Evolutionary conservation across 1,140 invertebrate genomes (phyloP).

Genomic region (Sesamia nonagrioides): DNA sequence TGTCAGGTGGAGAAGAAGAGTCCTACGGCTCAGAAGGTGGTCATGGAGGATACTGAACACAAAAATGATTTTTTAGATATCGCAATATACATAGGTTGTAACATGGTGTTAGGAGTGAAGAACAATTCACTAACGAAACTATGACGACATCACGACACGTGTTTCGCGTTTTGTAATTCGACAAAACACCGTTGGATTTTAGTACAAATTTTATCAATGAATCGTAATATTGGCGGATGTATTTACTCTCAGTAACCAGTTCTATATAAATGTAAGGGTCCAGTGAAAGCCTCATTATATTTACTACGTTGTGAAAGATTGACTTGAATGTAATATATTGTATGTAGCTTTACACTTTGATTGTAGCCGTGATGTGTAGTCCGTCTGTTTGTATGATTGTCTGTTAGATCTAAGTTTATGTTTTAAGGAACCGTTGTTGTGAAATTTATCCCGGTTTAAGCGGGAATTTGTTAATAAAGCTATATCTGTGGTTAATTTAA

Average conservation of each 20-base stretch:
- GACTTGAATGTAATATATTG: constrained; percentile 21
- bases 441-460: constrained; percentile 50
- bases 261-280: neutral
- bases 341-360: constrained; percentile 31
- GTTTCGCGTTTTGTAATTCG: neutral
- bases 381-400: constrained; percentile 30
- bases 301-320: constrained; percentile 25
- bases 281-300: constrained; percentile 34
- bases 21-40: constrained; percentile 59
- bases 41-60: constrained; percentile 51
- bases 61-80: constrained; percentile 20
- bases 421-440: constrained; percentile 41
- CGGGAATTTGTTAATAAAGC: constrained; percentile 59
- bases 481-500: constrained; percentile 61
- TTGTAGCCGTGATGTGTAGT: constrained; percentile 26
- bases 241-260: neutral
- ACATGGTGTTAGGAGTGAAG: neutral
- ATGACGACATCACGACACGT: neutral
- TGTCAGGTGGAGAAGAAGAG: constrained; percentile 58
- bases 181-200: neutral
- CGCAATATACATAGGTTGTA: constrained; percentile 17
- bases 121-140: neutral
- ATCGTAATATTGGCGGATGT: neutral
- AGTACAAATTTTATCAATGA: constrained; percentile 7
- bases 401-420: constrained; percentile 5